Base-by-base conservation (phyloP, 2,888 invertebrate species). In the Eupithecia exiguata region DNA sequence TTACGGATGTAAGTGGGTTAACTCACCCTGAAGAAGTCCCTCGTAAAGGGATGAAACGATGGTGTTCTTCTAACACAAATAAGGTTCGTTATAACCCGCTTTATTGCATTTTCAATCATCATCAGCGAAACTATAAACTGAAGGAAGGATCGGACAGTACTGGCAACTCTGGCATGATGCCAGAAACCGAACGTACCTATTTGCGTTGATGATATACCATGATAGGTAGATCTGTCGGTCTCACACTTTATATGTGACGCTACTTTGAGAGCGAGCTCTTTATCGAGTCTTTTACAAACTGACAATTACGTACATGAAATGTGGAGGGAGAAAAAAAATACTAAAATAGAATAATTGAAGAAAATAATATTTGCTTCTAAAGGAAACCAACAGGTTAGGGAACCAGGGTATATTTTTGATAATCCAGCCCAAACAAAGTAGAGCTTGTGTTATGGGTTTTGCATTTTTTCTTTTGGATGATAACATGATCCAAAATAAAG, bases 61-160 rank as follows among this genome's bases (percentile, higher is more conserved):
- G 30, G 30, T 30, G 30, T 30, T 30, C 30, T 30, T 30, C 30
- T 4, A 4, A 30, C 30, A 30, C 30, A 30, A 4, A 30, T 30
- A 30, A 30, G 30, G 1, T 30, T 30, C 30, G 30, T 30, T 3
- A 4, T 30, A 30, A 30, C 1, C 30, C 30, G 2, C 2, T 18
- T 4, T 40, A 43, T 65, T 21, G 38, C 12, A 38, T 66, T 66
- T 40, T 21, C n/a, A 38, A 66, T 43, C 40, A 66, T 66, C 66
- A 66, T 66, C 66, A 65, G 66, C 40, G 66, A 66, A 25, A 53
- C 16, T 40, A 65, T 25, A 43, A 66, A 66, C 2, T 21, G 38
- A 65, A 36, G 40, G 14, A 65, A 38, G 30, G 40, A 36, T 38
- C n/a, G n/a, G 40, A 12, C 43, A 21, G 21, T 18, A 30, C 35